These are phyloP conservation scores for Antechinus flavipes DNA, from an alignment of 2,113 vertebrate genomes.

Conservation along the genomic window DNA sequence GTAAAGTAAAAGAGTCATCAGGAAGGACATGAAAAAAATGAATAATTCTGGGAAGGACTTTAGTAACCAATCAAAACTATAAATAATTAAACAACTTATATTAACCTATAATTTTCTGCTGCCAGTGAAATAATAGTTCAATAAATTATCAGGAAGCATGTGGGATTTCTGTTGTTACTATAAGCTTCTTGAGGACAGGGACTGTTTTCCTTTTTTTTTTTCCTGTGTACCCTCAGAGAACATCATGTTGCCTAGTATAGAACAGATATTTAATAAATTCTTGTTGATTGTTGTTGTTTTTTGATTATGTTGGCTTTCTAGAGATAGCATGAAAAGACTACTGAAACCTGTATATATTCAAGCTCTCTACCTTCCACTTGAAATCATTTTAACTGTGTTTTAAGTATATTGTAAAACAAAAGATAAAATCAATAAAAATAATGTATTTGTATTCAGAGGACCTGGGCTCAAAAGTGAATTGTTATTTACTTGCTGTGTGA, in stretches of 20 bases:
- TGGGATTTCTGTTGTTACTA: not conserved
- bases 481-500: not conserved
- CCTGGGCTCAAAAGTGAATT: not conserved
- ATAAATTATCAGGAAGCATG: slow-evolving; percentile 2
- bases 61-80: slow-evolving; percentile 77
- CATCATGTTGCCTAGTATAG: not conserved
- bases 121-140: slow-evolving; percentile 29
- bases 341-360: not conserved
- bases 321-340: not conserved
- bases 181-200: not conserved
- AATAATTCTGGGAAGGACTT: slow-evolving; percentile 75
- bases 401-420: not conserved
- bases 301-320: not conserved
- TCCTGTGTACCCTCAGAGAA: not conserved
- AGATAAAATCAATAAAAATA: not conserved
- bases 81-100: slow-evolving; percentile 70
- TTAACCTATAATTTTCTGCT: slow-evolving; percentile 59
- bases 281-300: not conserved
- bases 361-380: not conserved
- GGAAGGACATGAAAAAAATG: slow-evolving; percentile 62
- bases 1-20: not conserved
- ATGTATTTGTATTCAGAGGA: not conserved
- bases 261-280: not conserved
- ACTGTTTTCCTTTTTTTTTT: not conserved
- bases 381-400: not conserved